phyloP scores from a whole-genome alignment of 2,797 vertebrate species.

The Coluber constrictor region DNA sequence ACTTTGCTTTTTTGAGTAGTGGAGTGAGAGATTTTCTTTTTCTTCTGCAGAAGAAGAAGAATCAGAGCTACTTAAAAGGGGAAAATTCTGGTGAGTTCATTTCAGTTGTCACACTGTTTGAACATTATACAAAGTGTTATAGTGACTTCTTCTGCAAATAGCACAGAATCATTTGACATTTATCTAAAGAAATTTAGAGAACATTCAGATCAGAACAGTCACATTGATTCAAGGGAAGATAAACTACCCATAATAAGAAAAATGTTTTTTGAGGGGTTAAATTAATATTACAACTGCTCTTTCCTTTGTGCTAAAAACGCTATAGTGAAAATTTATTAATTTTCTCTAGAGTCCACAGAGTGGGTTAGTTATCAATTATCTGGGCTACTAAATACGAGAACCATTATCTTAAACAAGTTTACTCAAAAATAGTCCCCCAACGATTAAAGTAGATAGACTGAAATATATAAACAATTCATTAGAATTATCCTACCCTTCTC shows the following conservation, averaged over 20 bases:
- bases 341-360: background rate
- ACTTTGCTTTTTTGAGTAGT: background rate
- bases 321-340: background rate
- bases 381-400: background rate
- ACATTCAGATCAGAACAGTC: background rate
- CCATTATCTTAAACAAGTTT: background rate
- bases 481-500: background rate
- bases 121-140: background rate
- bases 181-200: conserved; percentile 11
- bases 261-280: background rate
- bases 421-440: background rate
- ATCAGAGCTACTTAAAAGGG: background rate
- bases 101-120: background rate
- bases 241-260: background rate
- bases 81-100: background rate
- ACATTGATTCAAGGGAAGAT: background rate
- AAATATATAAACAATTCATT: background rate
- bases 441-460: background rate
- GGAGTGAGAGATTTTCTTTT: background rate
- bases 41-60: background rate
- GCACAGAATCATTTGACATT: background rate
- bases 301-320: background rate
- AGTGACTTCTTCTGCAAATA: conserved; percentile 5
- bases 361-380: background rate
- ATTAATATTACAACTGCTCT: background rate